Evolutionary conservation across 1,140 invertebrate species (phyloP).

Genomic region (Homalodisca vitripennis): DNA sequence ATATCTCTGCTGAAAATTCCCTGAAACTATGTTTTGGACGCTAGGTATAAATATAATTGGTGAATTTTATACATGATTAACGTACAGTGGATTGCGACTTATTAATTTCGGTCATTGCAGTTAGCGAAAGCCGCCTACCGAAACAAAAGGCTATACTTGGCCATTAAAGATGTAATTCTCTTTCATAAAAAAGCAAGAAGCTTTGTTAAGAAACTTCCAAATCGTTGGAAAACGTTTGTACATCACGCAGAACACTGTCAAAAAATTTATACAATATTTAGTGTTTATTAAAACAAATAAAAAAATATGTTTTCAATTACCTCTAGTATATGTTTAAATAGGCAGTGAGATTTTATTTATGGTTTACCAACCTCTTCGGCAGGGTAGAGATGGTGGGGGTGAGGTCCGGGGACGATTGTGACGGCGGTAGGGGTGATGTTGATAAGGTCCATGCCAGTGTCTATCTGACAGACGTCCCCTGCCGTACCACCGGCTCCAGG

Average conservation of each 20-base stretch:
- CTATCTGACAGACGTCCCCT: slow-evolving; percentile 68
- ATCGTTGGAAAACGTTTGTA: not conserved
- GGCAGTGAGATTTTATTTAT: not conserved
- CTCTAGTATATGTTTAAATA: not conserved
- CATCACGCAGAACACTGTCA: not conserved
- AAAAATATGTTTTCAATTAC: not conserved
- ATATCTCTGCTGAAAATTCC: too few species aligned
- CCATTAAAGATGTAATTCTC: too few species aligned
- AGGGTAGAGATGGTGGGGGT: slow-evolving; percentile 29
- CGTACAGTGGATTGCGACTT: too few species aligned
- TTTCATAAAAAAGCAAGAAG: too few species aligned
- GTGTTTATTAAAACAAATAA: not conserved
- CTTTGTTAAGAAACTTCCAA: too few species aligned
- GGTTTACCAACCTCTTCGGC: slow-evolving; percentile 33
- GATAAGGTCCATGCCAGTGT: slow-evolving; percentile 65
- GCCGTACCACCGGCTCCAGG: too few species aligned
- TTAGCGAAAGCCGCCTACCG: too few species aligned
- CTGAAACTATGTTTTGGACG: too few species aligned
- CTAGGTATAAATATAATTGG: too few species aligned
- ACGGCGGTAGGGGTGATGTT: slow-evolving; percentile 33
- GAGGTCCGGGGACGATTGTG: slow-evolving; percentile 35
- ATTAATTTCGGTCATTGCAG: too few species aligned
- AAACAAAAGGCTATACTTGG: too few species aligned
- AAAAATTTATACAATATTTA: not conserved
- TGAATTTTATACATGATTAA: too few species aligned